Conservation (phyloP, 2,113 vertebrate species). For the Chaenogobius annularis region DNA sequence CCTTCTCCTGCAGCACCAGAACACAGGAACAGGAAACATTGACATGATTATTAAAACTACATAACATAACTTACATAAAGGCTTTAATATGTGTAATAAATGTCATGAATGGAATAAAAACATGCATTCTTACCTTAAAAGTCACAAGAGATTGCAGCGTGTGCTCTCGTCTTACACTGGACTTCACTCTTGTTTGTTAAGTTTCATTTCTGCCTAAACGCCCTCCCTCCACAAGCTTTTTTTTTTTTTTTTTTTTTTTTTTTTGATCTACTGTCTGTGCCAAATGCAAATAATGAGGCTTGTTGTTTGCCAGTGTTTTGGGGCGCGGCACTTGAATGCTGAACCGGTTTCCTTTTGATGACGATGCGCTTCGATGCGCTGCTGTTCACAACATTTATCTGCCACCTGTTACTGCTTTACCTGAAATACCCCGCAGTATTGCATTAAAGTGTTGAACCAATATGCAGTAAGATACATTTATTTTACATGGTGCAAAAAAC, state of each 20-base stretch:
- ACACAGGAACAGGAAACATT: too few species aligned
- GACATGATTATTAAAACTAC: too few species aligned
- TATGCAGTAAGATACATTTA: too few species aligned
- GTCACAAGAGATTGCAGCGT: background rate
- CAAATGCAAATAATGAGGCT: background rate
- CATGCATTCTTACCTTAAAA: background rate
- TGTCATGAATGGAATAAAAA: background rate
- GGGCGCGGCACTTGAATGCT: background rate
- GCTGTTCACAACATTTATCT: background rate
- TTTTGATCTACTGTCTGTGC: background rate
- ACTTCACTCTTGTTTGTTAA: background rate
- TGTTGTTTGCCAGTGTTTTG: background rate
- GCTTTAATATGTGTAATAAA: too few species aligned
- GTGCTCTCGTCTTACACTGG: background rate
- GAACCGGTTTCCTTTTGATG: background rate
- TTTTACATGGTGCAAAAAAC: too few species aligned
- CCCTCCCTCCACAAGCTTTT: background rate
- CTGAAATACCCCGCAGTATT: too few species aligned
- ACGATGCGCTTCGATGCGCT: background rate
- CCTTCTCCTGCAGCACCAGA: too few species aligned
- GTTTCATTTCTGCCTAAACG: constrained; percentile 51
- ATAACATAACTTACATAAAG: too few species aligned
- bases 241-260: background rate
- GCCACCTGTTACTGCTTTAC: too few species aligned
- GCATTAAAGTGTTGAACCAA: too few species aligned